Evolutionary conservation across 2,113 vertebrate genomes (phyloP).

Genomic region (Odontophorus gujanensis): DNA sequence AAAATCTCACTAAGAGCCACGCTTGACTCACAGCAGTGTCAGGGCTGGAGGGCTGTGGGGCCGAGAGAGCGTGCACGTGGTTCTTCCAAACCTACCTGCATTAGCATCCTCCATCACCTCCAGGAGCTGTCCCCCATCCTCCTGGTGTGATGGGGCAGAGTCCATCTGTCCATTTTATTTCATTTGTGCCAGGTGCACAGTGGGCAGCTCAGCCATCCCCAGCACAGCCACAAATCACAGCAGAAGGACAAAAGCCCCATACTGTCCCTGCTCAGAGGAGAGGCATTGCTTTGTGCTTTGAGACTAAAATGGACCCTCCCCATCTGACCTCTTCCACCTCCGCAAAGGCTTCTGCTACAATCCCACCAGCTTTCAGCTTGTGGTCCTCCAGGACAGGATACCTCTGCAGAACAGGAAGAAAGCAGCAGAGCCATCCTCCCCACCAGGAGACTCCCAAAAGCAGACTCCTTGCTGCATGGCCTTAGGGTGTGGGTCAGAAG

Average conservation of each 20-base stretch:
- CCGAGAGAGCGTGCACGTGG: fast-evolving
- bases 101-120: not conserved
- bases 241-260: not conserved
- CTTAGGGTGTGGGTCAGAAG: not conserved
- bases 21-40: not conserved
- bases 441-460: not conserved
- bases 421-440: not conserved
- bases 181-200: not conserved
- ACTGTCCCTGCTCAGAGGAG: not conserved
- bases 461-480: not conserved
- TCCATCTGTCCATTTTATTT: not conserved
- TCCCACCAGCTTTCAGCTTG: not conserved
- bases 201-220: not conserved
- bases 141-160: too few species aligned
- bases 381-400: not conserved
- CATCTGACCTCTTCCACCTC: not conserved
- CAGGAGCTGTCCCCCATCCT: not conserved
- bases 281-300: not conserved
- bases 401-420: not conserved
- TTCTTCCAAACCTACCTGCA: not conserved
- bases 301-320: not conserved
- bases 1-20: not conserved
- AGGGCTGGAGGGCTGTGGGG: not conserved
- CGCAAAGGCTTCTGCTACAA: not conserved
- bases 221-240: not conserved